Percentiles rank a stretch among this genome's conserved stretches.
Conservation (phyloP, 1,140 invertebrate species). For the Leptopilina clavipes region DNA sequence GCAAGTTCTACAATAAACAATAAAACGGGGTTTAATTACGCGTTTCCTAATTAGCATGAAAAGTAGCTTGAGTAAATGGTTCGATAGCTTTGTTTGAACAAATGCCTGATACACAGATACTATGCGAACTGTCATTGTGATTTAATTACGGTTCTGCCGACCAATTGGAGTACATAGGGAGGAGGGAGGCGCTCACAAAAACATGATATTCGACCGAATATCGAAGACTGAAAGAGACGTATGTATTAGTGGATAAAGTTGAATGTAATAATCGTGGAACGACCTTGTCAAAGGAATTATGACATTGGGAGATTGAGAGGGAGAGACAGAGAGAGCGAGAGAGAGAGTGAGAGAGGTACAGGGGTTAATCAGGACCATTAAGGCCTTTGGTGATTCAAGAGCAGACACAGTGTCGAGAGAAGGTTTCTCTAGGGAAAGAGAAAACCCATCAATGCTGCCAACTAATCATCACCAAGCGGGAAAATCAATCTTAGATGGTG, state of each 20-base stretch:
- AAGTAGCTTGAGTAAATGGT: conserved; percentile 30
- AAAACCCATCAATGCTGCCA: conserved; percentile 61
- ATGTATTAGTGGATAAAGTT: conserved; percentile 33
- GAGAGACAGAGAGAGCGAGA: conserved; percentile 38
- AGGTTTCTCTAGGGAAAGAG: conserved; percentile 55
- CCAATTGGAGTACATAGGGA: background rate
- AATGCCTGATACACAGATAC: conserved; percentile 9
- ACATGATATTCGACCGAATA: conserved; percentile 1
- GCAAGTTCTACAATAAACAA: conserved; percentile 15
- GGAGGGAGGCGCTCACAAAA: background rate
- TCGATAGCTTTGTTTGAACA: conserved; percentile 22
- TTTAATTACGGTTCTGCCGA: conserved; percentile 17
- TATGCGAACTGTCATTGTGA: conserved; percentile 12
- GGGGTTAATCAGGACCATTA: conserved; percentile 48
- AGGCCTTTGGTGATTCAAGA: conserved; percentile 44
- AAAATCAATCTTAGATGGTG: background rate
- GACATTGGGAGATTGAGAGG: conserved; percentile 37
- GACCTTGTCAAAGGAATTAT: conserved; percentile 55
- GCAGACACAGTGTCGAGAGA: conserved; percentile 45
- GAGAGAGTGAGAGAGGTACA: conserved; percentile 33
- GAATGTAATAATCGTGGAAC: conserved; percentile 50
- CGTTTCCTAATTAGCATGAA: conserved; percentile 31
- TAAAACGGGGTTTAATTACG: conserved; percentile 9
- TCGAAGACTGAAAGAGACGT: background rate
- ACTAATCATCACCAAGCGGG: conserved; percentile 65